These are phyloP conservation scores for Naja naja DNA, from an alignment of 2,113 vertebrate genomes.

Conservation along the genomic window DNA sequence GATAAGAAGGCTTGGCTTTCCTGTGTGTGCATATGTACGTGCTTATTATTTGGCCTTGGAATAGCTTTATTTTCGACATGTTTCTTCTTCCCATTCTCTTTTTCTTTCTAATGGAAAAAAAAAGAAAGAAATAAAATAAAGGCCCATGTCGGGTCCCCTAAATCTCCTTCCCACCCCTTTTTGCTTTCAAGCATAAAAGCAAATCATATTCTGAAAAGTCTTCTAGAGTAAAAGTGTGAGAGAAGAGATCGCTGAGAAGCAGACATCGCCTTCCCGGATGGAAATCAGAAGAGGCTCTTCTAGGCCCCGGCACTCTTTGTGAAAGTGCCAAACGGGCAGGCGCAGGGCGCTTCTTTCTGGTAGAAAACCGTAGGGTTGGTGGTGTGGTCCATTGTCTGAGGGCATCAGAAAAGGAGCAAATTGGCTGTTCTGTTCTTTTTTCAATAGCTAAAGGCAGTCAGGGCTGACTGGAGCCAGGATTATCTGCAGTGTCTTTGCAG, in stretches of 20 bases:
- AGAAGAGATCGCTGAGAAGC: slow-evolving; percentile 72
- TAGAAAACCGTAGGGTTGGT: slow-evolving; percentile 78
- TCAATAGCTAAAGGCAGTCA: slow-evolving; percentile 72
- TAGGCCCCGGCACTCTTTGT: slow-evolving; percentile 86
- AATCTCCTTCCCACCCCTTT: not conserved
- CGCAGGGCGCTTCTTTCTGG: slow-evolving; percentile 73
- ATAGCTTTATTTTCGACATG: slow-evolving; percentile 62
- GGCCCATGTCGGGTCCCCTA: slow-evolving; percentile 62
- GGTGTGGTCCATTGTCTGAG: slow-evolving; percentile 75
- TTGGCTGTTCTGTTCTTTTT: slow-evolving; percentile 61
- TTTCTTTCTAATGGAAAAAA: slow-evolving; percentile 38
- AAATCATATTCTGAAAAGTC: slow-evolving; percentile 77
- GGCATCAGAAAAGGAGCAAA: slow-evolving; percentile 79
- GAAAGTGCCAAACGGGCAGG: slow-evolving; percentile 77
- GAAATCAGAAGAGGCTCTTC: slow-evolving; percentile 67
- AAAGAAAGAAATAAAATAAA: not conserved
- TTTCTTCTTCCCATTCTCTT: slow-evolving; percentile 39
- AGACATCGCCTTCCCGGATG: slow-evolving; percentile 66
- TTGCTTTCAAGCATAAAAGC: slow-evolving; percentile 82
- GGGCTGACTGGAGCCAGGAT: slow-evolving; percentile 70
- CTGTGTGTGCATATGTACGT: not conserved
- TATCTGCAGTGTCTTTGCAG: slow-evolving; percentile 91
- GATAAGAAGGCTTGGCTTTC: slow-evolving; percentile 50
- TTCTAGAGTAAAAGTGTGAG: slow-evolving; percentile 77
- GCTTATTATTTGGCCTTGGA: slow-evolving; percentile 54